phyloP scores from a whole-genome alignment of 2,888 invertebrate species.

The Drosophila affinis region DNA sequence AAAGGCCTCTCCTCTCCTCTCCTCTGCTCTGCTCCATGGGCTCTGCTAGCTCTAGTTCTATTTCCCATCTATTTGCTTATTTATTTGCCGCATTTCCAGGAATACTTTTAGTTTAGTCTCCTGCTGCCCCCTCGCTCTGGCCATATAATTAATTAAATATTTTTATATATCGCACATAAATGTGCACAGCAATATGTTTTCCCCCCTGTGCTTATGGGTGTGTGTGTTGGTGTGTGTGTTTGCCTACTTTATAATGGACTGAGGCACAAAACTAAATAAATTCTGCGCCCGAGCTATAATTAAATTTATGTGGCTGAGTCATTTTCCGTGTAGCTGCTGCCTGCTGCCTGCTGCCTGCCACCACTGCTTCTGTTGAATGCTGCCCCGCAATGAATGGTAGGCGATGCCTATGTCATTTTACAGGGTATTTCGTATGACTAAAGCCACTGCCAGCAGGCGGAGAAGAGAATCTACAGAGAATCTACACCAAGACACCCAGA shows the following conservation, averaged over 20 bases:
- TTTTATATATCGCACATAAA: constrained; percentile 32
- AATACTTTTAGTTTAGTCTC: constrained; percentile 42
- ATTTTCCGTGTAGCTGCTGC: constrained; percentile 32
- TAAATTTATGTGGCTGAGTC: constrained; percentile 73
- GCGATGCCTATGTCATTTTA: constrained; percentile 66
- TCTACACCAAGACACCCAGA: too few relatives aligned
- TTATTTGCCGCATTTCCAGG: constrained; percentile 36
- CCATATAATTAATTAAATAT: constrained; percentile 71
- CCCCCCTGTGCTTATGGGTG: neutral
- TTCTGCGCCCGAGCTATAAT: constrained; percentile 73
- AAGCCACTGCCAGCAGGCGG: too few relatives aligned
- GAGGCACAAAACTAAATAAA: constrained; percentile 70
- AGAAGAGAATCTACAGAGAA: too few relatives aligned
- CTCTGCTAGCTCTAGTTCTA: neutral
- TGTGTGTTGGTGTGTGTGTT: constrained; percentile 21
- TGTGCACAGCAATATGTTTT: constrained; percentile 2
- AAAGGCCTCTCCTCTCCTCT: too few relatives aligned
- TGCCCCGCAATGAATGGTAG: constrained; percentile 48
- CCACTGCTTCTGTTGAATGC: constrained; percentile 1
- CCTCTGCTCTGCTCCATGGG: constrained; percentile 2
- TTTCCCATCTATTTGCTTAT: constrained; percentile 26
- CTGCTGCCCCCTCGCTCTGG: constrained; percentile 21
- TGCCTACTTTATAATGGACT: constrained; percentile 70
- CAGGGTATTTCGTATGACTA: neutral
- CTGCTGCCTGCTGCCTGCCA: constrained; percentile 1